These are phyloP conservation scores for Aphis gossypii DNA, from an alignment of 1,140 invertebrate genomes.

Conservation along the genomic window DNA sequence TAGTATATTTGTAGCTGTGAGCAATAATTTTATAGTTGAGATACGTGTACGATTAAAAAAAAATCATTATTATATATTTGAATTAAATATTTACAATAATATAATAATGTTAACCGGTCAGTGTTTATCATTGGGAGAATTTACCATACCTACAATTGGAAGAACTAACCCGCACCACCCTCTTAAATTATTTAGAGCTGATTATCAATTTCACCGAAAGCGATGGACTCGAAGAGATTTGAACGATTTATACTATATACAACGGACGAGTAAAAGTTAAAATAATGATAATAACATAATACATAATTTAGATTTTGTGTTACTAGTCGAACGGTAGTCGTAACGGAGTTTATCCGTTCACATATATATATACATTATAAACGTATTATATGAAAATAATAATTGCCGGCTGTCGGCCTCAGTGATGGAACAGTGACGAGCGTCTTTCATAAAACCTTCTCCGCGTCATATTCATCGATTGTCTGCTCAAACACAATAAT, in stretches of 20 bases:
- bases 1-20: no score
- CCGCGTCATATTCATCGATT: background rate
- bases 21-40: no score
- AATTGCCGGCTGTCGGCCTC: background rate
- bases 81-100: no score
- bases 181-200: no score
- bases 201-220: background rate
- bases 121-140: no score
- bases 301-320: background rate
- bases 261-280: background rate
- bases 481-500: constrained; percentile 6
- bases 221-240: background rate
- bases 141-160: no score
- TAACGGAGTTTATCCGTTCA: background rate
- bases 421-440: background rate
- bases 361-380: background rate
- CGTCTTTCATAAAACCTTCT: constrained; percentile 2
- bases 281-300: background rate
- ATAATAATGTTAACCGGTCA: no score
- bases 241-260: background rate
- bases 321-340: background rate
- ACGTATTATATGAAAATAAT: constrained; percentile 26
- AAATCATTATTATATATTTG: no score
- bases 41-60: no score
- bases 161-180: no score